phyloP scores from a whole-genome alignment of 1,140 invertebrate species.

The Thaumatotibia leucotreta region DNA sequence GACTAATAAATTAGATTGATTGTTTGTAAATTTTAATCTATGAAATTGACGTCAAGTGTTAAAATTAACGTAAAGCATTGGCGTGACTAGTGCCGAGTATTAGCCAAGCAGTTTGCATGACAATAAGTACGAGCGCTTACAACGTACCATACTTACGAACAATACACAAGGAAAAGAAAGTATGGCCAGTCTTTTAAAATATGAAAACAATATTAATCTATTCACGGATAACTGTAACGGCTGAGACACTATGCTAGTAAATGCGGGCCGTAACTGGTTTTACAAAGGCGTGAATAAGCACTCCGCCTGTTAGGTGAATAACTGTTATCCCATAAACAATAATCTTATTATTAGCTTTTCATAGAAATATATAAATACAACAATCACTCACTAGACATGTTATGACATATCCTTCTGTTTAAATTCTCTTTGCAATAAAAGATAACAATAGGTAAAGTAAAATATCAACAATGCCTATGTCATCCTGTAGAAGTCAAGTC shows the following conservation, averaged over 20 bases:
- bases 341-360: neutral
- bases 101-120: neutral
- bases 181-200: slow-evolving; percentile 3
- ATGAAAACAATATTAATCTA: slow-evolving; percentile 21
- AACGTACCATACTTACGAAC: slow-evolving; percentile 6
- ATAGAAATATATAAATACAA: neutral
- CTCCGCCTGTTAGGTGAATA: neutral
- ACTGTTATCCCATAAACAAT: neutral
- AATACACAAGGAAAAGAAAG: slow-evolving; percentile 16
- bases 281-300: neutral
- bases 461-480: neutral
- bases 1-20: no score
- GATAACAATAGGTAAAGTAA: neutral
- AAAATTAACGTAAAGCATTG: neutral
- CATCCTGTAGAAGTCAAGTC: neutral
- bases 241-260: slow-evolving; percentile 5
- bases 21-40: neutral
- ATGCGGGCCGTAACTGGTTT: slow-evolving; percentile 7
- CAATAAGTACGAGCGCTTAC: slow-evolving; percentile 3
- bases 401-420: neutral
- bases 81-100: neutral
- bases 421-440: neutral
- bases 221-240: slow-evolving; percentile 14
- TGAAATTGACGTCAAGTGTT: neutral
- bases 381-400: neutral